Percentiles rank a stretch among this genome's conserved stretches.
Conservation (phyloP, 1,140 invertebrate species). For the Apis florea region DNA sequence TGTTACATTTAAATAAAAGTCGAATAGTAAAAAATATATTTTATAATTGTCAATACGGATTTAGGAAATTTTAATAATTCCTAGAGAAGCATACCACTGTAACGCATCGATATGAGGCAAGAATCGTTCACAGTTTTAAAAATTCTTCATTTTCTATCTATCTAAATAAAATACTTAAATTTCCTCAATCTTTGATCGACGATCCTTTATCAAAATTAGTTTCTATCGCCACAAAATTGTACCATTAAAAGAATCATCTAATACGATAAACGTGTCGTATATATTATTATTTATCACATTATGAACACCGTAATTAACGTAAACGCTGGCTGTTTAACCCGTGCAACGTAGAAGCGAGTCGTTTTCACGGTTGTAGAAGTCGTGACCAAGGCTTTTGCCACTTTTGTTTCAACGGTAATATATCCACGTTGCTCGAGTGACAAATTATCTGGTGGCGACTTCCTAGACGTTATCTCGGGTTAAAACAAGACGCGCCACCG, state of each 20-base stretch:
- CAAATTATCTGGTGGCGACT: slow-evolving; percentile 62
- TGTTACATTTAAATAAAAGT: too few relatives aligned
- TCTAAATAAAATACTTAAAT: too few relatives aligned
- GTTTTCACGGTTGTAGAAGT: slow-evolving; percentile 35
- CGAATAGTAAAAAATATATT: too few relatives aligned
- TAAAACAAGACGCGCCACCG: slow-evolving; percentile 30
- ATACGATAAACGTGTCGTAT: too few relatives aligned
- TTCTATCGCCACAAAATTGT: neutral
- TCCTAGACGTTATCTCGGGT: slow-evolving; percentile 54
- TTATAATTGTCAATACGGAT: too few relatives aligned
- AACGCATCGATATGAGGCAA: too few relatives aligned
- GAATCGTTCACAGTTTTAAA: too few relatives aligned
- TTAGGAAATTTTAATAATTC: too few relatives aligned
- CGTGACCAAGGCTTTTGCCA: slow-evolving; percentile 38
- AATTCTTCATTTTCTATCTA: too few relatives aligned
- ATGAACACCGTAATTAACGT: slow-evolving; percentile 7
- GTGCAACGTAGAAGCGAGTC: neutral
- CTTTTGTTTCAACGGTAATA: slow-evolving; percentile 41
- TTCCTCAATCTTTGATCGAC: too few relatives aligned
- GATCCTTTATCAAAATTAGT: too few relatives aligned
- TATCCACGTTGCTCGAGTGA: slow-evolving; percentile 51
- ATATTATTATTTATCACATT: neutral
- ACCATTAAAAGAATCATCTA: neutral
- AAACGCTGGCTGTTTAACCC: neutral
- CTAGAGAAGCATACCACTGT: too few relatives aligned